Evolutionary conservation across 2,113 vertebrate species (phyloP), one percentile per base, ranked within the genome.

Genomic region (Eurypyga helias): DNA sequence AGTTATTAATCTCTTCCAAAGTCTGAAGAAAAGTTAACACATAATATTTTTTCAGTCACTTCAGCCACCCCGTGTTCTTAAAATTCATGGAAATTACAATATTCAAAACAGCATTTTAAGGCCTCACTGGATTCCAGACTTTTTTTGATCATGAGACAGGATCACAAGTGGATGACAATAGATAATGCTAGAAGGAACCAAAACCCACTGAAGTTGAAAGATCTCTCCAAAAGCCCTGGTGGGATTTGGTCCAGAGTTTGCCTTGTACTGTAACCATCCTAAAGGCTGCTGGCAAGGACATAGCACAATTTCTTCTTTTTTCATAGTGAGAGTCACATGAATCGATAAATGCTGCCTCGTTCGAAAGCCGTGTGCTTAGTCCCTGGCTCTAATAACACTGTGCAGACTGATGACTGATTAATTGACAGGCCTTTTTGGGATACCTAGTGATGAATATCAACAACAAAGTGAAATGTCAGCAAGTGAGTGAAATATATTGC

Each of bases 381-480:
- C 79, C 46, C 79, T 54, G 34, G 46, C 25, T 88, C 43, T 66
- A 92, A 80, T 51, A 94, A 83, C 58, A 78, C 51, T 85, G 45
- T 55, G 46, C 60, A 83, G 62, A 75, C 33, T 52, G 61, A 73
- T 14, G 73, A 85, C n/a, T 88, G 92, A 93, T 83, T 93, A 95
- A 91, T 36, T 89, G 89, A 89, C 46, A 85, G 67, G 70, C 57
- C 65, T 85, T 93, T 93, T 66, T 33, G 64, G 25, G 43, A 83
- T 86, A 93, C 13, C 36, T 62, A 11, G 75, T 18, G 64, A 71
- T 86, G 75, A 94, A 90, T 58, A 92, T 70, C 92, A 90, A 90
- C 76, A 91, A 62, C 60, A 13, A 76, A 93, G 60, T 19, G 33
- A 96, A 95, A 96, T 81, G 83, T 75, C 90, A 94, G 87, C 28